Evolutionary conservation across 2,113 vertebrate species (phyloP), one percentile per base, ranked within the genome.

Genomic region (Coreoperca whiteheadi): DNA sequence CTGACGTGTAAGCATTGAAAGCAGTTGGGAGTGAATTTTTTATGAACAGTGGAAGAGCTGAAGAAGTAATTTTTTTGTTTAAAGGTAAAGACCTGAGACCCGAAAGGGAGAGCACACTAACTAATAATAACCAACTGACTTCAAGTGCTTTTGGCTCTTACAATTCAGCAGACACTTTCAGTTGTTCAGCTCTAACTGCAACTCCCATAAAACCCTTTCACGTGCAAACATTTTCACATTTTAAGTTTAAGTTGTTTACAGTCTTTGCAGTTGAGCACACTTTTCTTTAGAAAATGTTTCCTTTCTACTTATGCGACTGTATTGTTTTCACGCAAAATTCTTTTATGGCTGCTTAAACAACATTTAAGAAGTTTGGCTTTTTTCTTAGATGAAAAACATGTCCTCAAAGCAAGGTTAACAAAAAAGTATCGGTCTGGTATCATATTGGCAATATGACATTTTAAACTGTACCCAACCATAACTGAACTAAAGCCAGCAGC

Each of bases 401-500:
- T 16, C 43, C 4, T 51, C 5, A 25, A 51, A 16, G 39, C 1
- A 16, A 25, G 14, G 12, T 43, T 15, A 25, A 34, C 3, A 48
- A 46, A 30, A 32, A 41, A 39, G 39, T 20, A 37, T 15, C 7
- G 12, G 14, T 4, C 30, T 14, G 23, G 5, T 14, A 46, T 53
- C 7, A 21, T 39, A 30, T 48, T 6, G 14, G 12, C 7, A 50
- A 57, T 16, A 56, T 72, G 4, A 28, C 12, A 53, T 10, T 16
- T 30, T 28, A n/a, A 25, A 64, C 6, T 2, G 23, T 21, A 59
- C 43, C 30, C 23, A 54, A 18, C 30, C 6, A 21, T 3, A 28
- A 71, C 6, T 70, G 16, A 77, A 65, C 54, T 14, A 59, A 65
- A 82, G 70, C 56, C 37, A 53, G 66, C 84, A 85, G 71, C 80